Percentiles rank a stretch among this genome's conserved stretches.
phyloP scores from a whole-genome alignment of 1,140 invertebrate species.

The Lepidurus couesii region DNA sequence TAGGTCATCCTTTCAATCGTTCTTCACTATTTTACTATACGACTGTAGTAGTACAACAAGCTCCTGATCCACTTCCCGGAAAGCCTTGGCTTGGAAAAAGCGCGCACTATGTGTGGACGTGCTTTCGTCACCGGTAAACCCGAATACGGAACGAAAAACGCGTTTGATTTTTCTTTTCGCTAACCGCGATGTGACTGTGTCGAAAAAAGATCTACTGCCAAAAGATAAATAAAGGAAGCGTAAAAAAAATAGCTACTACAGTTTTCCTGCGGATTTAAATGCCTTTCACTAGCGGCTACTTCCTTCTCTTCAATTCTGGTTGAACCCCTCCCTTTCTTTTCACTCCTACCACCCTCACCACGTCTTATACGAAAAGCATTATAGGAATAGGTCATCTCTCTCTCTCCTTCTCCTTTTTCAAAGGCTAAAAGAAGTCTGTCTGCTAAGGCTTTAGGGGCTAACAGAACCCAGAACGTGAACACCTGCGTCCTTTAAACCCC shows the following conservation, averaged over 20 bases:
- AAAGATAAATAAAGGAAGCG: background rate
- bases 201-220: too few relatives aligned
- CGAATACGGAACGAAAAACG: background rate
- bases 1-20: too few relatives aligned
- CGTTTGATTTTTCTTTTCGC: background rate
- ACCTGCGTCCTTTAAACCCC: background rate
- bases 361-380: background rate
- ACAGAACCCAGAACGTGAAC: background rate
- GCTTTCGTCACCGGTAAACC: background rate
- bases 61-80: too few relatives aligned
- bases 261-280: background rate
- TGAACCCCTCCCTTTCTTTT: background rate
- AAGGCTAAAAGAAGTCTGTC: too few relatives aligned
- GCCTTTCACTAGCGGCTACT: conserved; percentile 13
- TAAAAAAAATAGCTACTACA: background rate
- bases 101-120: background rate
- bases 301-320: background rate
- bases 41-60: background rate
- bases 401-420: background rate
- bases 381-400: background rate
- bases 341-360: background rate
- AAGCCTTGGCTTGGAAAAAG: background rate
- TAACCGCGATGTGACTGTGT: too few relatives aligned
- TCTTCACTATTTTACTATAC: background rate
- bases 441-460: background rate